Percentiles rank a stretch among this genome's conserved stretches.
Conservation (phyloP, 2,113 vertebrate species). For the Lepus timidus region DNA sequence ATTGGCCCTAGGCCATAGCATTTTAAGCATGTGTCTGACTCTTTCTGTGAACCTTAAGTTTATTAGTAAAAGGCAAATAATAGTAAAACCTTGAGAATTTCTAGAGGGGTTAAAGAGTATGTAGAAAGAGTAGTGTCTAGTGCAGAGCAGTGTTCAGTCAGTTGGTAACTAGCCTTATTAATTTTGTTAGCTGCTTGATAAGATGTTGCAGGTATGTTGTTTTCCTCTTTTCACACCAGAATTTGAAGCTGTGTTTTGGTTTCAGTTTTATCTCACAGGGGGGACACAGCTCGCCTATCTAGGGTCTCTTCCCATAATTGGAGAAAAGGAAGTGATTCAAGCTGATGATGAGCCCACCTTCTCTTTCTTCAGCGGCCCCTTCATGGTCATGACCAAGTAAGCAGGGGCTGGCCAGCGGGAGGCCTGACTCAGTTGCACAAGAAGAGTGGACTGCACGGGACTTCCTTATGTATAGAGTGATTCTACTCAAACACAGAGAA, state of each 20-base stretch:
- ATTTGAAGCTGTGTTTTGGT: conserved; percentile 61
- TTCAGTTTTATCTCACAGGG: conserved; percentile 89
- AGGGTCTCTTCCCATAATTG: conserved; percentile 89
- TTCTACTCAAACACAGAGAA: not conserved
- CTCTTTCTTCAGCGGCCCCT: conserved; percentile 89
- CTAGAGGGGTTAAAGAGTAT: conserved; percentile 39
- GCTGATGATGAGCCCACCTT: conserved; percentile 89
- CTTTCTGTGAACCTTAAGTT: conserved; percentile 3
- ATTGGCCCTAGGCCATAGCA: too few species aligned
- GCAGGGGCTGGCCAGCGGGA: conserved; percentile 24
- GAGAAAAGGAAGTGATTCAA: conserved; percentile 89
- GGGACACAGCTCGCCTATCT: conserved; percentile 84
- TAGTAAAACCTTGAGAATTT: conserved; percentile 10
- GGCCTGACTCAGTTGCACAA: not conserved
- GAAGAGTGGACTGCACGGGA: not conserved
- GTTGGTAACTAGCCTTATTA: not conserved
- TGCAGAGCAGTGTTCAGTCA: not conserved
- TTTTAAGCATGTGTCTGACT: not conserved
- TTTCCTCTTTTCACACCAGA: not conserved
- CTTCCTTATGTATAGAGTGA: not conserved
- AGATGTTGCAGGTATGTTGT: conserved; percentile 6
- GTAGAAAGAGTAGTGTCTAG: not conserved
- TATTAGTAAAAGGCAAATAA: conserved; percentile 25
- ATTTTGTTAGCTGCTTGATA: conserved; percentile 42
- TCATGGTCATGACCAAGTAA: conserved; percentile 93